Conservation (phyloP, 2,113 vertebrate genomes). For the Trematomus loennbergii region DNA sequence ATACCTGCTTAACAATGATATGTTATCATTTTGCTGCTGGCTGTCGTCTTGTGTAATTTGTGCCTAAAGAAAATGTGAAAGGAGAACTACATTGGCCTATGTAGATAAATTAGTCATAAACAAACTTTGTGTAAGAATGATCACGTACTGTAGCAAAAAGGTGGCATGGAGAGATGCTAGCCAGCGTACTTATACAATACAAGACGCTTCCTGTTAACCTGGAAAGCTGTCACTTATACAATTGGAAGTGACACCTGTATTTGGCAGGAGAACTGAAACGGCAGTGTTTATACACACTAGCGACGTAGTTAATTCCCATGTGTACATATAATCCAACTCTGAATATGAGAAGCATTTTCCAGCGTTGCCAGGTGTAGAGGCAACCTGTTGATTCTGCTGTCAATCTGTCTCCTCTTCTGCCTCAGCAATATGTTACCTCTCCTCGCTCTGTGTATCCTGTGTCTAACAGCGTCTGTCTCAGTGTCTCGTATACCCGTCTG, state of each 20-base stretch:
- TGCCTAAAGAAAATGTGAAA: neutral
- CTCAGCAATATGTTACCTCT: neutral
- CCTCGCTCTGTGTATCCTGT: neutral
- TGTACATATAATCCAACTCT: slow-evolving; percentile 37
- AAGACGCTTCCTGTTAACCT: neutral
- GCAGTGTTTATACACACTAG: neutral
- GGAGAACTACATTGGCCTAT: neutral
- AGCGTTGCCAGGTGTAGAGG: slow-evolving; percentile 29
- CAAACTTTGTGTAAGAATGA: neutral
- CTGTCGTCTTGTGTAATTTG: neutral
- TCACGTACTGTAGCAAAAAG: neutral
- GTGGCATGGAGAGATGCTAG: neutral
- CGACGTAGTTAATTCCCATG: slow-evolving; percentile 5
- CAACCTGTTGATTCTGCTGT: slow-evolving; percentile 36
- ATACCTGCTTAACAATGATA: too few relatives aligned
- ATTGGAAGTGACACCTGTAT: neutral
- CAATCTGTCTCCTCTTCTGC: slow-evolving; percentile 28
- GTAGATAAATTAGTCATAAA: neutral
- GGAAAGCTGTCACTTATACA: neutral
- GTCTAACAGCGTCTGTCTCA: neutral
- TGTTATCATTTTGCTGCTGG: neutral
- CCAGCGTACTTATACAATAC: neutral
- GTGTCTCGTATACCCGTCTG: slow-evolving; percentile 3
- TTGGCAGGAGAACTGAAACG: neutral
- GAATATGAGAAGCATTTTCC: slow-evolving; percentile 28